These are phyloP conservation scores for Steinernema hermaphroditum DNA, from an alignment of 2,888 invertebrate genomes.

Conservation along the genomic window DNA sequence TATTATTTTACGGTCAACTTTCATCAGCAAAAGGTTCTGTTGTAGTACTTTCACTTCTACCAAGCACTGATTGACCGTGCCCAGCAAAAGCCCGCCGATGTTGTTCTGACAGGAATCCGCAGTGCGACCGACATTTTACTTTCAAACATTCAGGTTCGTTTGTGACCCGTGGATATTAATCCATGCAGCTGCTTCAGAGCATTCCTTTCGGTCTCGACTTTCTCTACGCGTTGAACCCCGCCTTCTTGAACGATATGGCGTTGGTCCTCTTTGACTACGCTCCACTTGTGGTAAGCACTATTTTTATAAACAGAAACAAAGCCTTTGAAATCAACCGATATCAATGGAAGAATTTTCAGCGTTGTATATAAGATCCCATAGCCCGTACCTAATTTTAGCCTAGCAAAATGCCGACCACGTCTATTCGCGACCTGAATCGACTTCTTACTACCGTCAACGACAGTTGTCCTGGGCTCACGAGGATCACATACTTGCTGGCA, in stretches of 20 bases:
- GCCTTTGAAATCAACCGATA: too few relatives aligned
- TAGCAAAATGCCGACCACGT: constrained; percentile 69
- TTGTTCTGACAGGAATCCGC: constrained; percentile 29
- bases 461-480: constrained; percentile 77
- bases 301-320: too few relatives aligned
- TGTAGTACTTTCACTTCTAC: constrained; percentile 36
- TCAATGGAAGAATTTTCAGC: too few relatives aligned
- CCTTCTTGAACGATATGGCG: constrained; percentile 74
- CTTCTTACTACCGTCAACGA: constrained; percentile 77
- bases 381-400: too few relatives aligned
- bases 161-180: background rate
- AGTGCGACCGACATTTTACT: constrained; percentile 45
- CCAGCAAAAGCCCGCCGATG: constrained; percentile 64
- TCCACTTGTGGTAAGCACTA: constrained; percentile 39
- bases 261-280: constrained; percentile 50
- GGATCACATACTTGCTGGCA: constrained; percentile 74
- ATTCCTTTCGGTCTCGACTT: constrained; percentile 78
- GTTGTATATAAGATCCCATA: too few relatives aligned
- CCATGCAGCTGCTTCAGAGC: constrained; percentile 68
- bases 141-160: constrained; percentile 37
- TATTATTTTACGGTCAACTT: too few relatives aligned
- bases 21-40: background rate
- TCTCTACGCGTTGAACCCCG: constrained; percentile 79
- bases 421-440: constrained; percentile 72
- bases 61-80: constrained; percentile 66